Evolutionary conservation across 2,113 vertebrate species (phyloP), one percentile per base, ranked within the genome.

Genomic region (Ginglymostoma cirratum): DNA sequence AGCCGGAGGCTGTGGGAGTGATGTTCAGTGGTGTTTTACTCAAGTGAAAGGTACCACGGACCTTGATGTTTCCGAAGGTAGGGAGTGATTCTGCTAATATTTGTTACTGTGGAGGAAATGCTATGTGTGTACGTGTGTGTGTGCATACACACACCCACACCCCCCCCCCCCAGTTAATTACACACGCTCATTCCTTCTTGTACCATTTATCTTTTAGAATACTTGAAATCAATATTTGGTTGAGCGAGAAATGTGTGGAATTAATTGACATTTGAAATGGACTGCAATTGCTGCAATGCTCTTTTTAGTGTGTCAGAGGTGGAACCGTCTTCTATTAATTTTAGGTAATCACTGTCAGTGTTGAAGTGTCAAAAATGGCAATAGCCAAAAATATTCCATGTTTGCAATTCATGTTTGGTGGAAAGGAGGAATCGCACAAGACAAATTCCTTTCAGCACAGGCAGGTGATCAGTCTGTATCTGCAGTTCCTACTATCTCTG

Each of bases 41-140:
- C 97, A 97, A 96, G 97, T 97, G 96, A 97, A 97, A 96, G 97
- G 97, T 96, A 96, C 97, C 0, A 96, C 97, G 15, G 96, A 97
- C 83, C 96, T 97, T 30, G 97, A 97, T 96, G 97, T 97, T 27
- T 97, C 97, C 0, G 97, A 97, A 66, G 97, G 97, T 97, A 96
- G 97, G 97, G 96, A 1, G 1, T 61, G 93, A 70, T 80, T 70
- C 42, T 72, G 42, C 15, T 67, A 72, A 34, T 24, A 65, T 72
- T 42, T 45, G n/a, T 14, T 30, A 8, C 55, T 38, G 5, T 70
- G 67, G 93, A 30, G 42, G 38, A 72, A 45, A 15, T 69, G 42
- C 67, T 95, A 1, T 95, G 38, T 72, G 66, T 69, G 1, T 93
- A 34, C 61, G 14, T 24, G 80, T 83, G 66, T 70, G 0, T 42